A percentile compares a stretch with the other conserved stretches of the same genome.
phyloP scores from a whole-genome alignment of 2,888 invertebrate genomes.

The Lycocerus yunnanus region DNA sequence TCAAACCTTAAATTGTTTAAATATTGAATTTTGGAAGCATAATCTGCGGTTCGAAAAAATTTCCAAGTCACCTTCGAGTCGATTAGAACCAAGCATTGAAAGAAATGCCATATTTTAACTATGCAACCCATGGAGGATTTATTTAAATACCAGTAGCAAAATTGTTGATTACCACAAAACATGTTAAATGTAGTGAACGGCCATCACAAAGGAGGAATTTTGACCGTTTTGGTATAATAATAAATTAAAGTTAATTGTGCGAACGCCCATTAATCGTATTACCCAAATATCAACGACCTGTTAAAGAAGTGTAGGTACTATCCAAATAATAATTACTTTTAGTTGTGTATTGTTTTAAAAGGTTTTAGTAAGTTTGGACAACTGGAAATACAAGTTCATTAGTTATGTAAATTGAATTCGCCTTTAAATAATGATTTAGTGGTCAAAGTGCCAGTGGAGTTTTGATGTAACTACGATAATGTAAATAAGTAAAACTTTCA shows the following conservation, averaged over 20 bases:
- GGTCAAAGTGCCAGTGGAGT: slow-evolving; percentile 33
- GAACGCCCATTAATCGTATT: slow-evolving; percentile 4
- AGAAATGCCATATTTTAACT: too few relatives aligned
- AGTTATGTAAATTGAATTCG: slow-evolving; percentile 53
- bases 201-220: background rate
- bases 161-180: background rate
- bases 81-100: too few relatives aligned
- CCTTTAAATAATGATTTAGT: slow-evolving; percentile 51
- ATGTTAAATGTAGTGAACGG: background rate
- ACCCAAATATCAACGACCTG: slow-evolving; percentile 30
- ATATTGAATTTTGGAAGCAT: too few relatives aligned
- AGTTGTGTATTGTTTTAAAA: slow-evolving; percentile 30
- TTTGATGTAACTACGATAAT: slow-evolving; percentile 40
- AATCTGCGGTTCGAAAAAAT: too few relatives aligned
- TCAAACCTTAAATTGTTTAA: too few relatives aligned
- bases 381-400: slow-evolving; percentile 48
- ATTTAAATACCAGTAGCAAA: background rate
- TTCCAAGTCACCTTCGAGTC: too few relatives aligned
- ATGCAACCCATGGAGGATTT: background rate
- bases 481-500: slow-evolving; percentile 21
- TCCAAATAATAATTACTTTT: slow-evolving; percentile 17
- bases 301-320: slow-evolving; percentile 17
- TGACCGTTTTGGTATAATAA: background rate
- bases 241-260: background rate
- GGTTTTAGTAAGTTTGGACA: slow-evolving; percentile 28